These are phyloP conservation scores for Phrynocephalus vlangalii DNA, from an alignment of 2,797 vertebrate genomes.

Conservation along the genomic window DNA sequence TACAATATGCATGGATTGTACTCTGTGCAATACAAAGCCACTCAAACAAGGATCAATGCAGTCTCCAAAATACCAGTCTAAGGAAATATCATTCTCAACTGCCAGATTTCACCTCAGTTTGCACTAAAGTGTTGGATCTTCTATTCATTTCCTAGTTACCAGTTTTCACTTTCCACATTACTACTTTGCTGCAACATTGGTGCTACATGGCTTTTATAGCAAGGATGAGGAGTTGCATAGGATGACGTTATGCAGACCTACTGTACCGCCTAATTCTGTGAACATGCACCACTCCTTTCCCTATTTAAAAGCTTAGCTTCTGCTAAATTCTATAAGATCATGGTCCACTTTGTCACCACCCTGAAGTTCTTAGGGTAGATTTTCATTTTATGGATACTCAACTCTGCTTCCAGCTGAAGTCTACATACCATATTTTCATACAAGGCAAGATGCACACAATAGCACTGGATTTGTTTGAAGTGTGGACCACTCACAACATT, in stretches of 20 bases:
- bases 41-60: slow-evolving; percentile 40
- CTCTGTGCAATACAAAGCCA: slow-evolving; percentile 15
- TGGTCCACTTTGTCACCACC: background rate
- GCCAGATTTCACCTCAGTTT: slow-evolving; percentile 28
- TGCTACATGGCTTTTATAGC: background rate
- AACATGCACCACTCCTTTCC: background rate
- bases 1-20: background rate
- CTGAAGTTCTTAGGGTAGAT: background rate
- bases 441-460: background rate
- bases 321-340: background rate
- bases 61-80: slow-evolving; percentile 38
- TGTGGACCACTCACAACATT: background rate
- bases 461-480: background rate
- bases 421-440: background rate
- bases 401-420: background rate
- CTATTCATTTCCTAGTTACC: slow-evolving; percentile 26
- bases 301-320: background rate
- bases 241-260: background rate
- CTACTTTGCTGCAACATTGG: slow-evolving; percentile 17
- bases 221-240: background rate
- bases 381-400: background rate
- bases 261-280: background rate
- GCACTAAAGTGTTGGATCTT: slow-evolving; percentile 26
- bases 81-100: slow-evolving; percentile 56
- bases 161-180: background rate